Evolutionary conservation across 2,797 vertebrate genomes (phyloP).

Genomic region (Sciurus carolinensis): DNA sequence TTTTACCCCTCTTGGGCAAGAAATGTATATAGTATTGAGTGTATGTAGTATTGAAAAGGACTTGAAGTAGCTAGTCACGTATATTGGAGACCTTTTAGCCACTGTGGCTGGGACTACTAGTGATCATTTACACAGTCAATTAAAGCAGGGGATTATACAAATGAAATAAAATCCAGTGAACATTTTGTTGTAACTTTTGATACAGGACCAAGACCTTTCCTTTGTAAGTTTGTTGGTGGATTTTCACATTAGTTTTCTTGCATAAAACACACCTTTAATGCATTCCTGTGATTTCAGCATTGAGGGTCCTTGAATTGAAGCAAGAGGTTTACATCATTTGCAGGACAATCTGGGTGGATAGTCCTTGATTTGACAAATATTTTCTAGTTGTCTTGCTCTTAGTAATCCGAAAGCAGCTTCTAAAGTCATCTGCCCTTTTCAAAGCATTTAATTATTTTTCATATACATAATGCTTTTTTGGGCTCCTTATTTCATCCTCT

Average conservation of each 20-base stretch:
- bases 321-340: not conserved
- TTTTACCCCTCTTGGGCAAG: slow-evolving; percentile 27
- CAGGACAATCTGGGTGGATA: not conserved
- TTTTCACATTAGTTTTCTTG: slow-evolving; percentile 21
- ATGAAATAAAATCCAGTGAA: not conserved
- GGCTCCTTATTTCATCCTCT: not conserved
- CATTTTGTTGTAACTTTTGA: slow-evolving; percentile 50
- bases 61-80: not conserved
- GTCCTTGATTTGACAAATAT: not conserved
- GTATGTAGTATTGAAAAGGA: not conserved
- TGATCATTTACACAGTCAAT: not conserved
- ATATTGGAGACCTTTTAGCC: not conserved
- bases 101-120: not conserved
- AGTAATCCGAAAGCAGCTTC: not conserved
- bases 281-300: not conserved
- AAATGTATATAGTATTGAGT: not conserved
- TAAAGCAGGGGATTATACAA: not conserved
- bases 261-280: not conserved
- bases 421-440: slow-evolving; percentile 5
- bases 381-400: no score
- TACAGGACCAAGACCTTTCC: not conserved
- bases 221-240: slow-evolving; percentile 6
- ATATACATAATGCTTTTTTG: not conserved
- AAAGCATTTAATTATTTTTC: slow-evolving; percentile 26
- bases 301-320: not conserved